phyloP scores from a whole-genome alignment of 2,113 vertebrate species.

The Tragelaphus strepsiceros region DNA sequence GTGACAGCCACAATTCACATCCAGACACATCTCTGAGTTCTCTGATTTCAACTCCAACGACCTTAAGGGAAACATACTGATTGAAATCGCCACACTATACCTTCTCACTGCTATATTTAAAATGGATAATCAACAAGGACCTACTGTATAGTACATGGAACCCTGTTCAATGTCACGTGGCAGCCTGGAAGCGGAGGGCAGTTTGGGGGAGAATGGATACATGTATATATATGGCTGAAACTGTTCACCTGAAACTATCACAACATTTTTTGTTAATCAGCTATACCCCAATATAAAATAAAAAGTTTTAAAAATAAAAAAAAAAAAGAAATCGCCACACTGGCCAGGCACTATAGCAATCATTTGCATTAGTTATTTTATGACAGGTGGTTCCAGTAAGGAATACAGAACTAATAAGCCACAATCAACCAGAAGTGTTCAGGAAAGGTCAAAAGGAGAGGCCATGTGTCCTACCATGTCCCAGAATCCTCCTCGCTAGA shows the following conservation, averaged over 20 bases:
- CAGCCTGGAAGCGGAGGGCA: too few species aligned
- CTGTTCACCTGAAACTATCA: too few species aligned
- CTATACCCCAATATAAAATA: too few species aligned
- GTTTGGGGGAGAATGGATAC: too few species aligned
- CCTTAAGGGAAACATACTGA: not conserved
- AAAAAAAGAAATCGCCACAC: not conserved
- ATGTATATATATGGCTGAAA: too few species aligned
- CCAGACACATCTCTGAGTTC: not conserved
- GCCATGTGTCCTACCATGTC: not conserved
- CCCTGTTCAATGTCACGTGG: too few species aligned
- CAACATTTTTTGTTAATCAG: too few species aligned
- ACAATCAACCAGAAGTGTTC: not conserved
- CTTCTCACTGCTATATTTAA: too few species aligned
- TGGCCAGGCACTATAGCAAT: not conserved
- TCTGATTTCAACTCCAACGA: not conserved
- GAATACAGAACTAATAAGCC: not conserved
- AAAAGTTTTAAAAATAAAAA: too few species aligned
- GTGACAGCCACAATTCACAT: not conserved
- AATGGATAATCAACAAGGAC: too few species aligned
- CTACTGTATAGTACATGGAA: too few species aligned
- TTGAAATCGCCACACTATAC: not conserved
- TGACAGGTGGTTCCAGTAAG: not conserved
- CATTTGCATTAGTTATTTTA: not conserved
- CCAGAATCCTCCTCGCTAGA: not conserved
- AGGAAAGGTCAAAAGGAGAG: not conserved